Percentiles rank a stretch among this genome's conserved stretches.
These are phyloP conservation scores for Papilio elwesi DNA, from an alignment of 2,888 invertebrate species.

Conservation along the genomic window DNA sequence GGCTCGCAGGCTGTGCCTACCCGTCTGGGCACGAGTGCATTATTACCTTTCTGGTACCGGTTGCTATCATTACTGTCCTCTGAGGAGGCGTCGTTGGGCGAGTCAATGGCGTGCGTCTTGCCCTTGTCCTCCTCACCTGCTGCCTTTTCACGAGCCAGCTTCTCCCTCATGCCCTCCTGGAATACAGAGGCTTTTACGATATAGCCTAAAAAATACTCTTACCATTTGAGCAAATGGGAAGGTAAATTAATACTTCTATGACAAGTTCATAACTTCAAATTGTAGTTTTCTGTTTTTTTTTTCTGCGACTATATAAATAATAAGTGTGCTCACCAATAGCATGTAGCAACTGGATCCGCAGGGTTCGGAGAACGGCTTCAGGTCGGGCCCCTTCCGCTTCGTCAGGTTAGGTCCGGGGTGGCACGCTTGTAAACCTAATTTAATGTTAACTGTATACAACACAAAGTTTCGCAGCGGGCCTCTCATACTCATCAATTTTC, in stretches of 20 bases:
- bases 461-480: not conserved
- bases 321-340: conserved; percentile 86
- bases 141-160: conserved; percentile 88
- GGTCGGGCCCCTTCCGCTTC: conserved; percentile 94
- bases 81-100: conserved; percentile 96
- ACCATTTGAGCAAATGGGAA: too few species aligned
- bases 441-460: conserved; percentile 33
- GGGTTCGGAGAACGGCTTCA: conserved; percentile 93
- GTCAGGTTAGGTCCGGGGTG: conserved; percentile 95
- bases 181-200: not conserved
- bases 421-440: conserved; percentile 91
- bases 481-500: not conserved
- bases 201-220: too few species aligned
- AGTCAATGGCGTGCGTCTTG: conserved; percentile 85
- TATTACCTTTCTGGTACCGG: conserved; percentile 87
- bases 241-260: too few species aligned
- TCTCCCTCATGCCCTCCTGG: conserved; percentile 94
- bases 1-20: conserved; percentile 41
- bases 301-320: not conserved
- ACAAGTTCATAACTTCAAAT: too few species aligned
- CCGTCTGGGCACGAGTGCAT: too few species aligned
- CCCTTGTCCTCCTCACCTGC: conserved; percentile 75
- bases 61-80: conserved; percentile 97
- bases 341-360: conserved; percentile 95
- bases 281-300: too few species aligned